Base-by-base conservation (phyloP, 2,113 vertebrate genomes). In the Fulmarus glacialis region DNA sequence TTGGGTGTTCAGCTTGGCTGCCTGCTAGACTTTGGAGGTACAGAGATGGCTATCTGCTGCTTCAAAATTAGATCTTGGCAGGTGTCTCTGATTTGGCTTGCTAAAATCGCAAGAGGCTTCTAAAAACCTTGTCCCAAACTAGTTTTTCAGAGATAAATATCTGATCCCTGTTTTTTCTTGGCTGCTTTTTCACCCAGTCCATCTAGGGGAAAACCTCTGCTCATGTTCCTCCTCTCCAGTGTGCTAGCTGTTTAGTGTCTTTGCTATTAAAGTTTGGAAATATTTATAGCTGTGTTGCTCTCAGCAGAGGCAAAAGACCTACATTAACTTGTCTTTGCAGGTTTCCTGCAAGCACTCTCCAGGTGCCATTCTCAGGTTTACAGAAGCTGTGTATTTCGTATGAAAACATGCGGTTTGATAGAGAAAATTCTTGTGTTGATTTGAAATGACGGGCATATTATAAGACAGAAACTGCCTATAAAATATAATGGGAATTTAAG, bases 1-100 rank as follows among this genome's bases (percentile, higher is more conserved):
- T 74, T 81, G 80, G 80, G 72, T 72, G 80, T 92, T 95, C 89
- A 92, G 86, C 96, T 78, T 56, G 62, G 87, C 89, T 96, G 97
- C 86, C 80, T 68, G 2, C 15, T 17, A 52, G 89, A n/a, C 32
- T 58, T 40, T 42, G 58, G 74, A 96, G 82, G 24, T 66, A 24
- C 32, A 27, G 82, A 60, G 82, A 58, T 85, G 87, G 56, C 42
- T 89, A 40, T 82, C 66, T 82, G n/a, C 86, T 87, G 16, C 59
- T 87, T 73, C 91, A 87, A 53, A 81, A 23, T 22, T 67, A 22
- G 4, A 68, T 77, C 85, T 63, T 83, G 78, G 71, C 70, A 92
- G 89, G 29, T 47, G 74, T 40, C 66, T 93, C 64, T 8, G 21
- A 3, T 38, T 72, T 4, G 32, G 29, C 9, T 59, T 43, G 78